Conservation (phyloP, 2,113 vertebrate species). For the Malaclemys terrapin region DNA sequence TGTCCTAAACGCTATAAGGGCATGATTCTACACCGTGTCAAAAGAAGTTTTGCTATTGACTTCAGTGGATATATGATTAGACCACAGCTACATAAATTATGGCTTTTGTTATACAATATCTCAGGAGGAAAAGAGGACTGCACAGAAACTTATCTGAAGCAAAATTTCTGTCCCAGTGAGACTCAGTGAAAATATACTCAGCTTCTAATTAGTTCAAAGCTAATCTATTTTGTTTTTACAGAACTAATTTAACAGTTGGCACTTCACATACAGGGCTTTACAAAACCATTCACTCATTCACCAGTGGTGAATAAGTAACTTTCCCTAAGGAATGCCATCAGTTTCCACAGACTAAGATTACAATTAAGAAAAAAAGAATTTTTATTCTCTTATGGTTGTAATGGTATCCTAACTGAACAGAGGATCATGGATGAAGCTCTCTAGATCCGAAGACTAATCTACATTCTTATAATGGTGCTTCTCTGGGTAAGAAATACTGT, state of each 20-base stretch:
- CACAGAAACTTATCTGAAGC: background rate
- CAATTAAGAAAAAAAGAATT: background rate
- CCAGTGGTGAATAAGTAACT: background rate
- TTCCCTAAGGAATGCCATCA: background rate
- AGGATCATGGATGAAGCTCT: background rate
- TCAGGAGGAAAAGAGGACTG: background rate
- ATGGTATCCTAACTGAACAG: background rate
- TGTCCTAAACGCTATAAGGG: background rate
- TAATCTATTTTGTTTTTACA: no score
- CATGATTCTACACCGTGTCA: background rate
- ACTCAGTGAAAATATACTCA: background rate
- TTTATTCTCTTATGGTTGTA: background rate
- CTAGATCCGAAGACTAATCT: background rate
- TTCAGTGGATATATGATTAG: background rate
- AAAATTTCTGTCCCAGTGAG: background rate
- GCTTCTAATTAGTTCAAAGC: background rate
- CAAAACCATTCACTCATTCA: background rate
- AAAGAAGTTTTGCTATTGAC: background rate
- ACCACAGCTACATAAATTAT: background rate
- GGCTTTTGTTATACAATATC: background rate
- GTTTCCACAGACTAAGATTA: background rate
- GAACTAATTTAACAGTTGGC: background rate
- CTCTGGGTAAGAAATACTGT: background rate
- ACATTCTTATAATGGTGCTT: background rate
- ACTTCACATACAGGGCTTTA: background rate